Conservation (phyloP, 2,113 vertebrate genomes). For the Xiphophorus couchianus region DNA sequence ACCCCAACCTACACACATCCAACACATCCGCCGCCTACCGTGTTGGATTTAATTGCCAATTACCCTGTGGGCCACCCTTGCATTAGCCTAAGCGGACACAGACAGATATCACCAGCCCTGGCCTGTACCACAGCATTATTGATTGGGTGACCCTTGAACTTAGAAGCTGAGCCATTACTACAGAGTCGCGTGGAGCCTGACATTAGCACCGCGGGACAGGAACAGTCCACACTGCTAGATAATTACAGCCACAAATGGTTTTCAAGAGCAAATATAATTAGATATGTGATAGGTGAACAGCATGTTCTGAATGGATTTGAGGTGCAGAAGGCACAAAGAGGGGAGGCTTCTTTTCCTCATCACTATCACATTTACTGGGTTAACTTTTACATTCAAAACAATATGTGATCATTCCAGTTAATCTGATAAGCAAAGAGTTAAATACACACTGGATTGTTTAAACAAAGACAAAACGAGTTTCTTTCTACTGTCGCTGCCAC, state of each 20-base stretch:
- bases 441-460: not conserved
- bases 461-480: not conserved
- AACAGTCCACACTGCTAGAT: constrained; percentile 62
- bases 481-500: not conserved
- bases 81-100: constrained; percentile 53
- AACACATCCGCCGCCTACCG: not conserved
- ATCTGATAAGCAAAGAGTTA: not conserved
- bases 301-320: constrained; percentile 33
- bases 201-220: constrained; percentile 58
- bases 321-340: constrained; percentile 31
- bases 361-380: not conserved
- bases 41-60: constrained; percentile 71
- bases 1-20: not conserved
- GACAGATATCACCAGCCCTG: constrained; percentile 41
- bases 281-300: constrained; percentile 47
- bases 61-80: constrained; percentile 55
- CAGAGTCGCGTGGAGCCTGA: constrained; percentile 63
- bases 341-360: constrained; percentile 31
- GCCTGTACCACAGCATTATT: constrained; percentile 53
- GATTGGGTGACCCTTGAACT: constrained; percentile 75
- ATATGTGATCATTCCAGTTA: not conserved
- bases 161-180: constrained; percentile 66
- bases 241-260: constrained; percentile 66
- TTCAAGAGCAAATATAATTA: constrained; percentile 73
- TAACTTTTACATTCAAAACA: not conserved